phyloP scores from a whole-genome alignment of 2,113 vertebrate genomes.

The Panurus biarmicus region DNA sequence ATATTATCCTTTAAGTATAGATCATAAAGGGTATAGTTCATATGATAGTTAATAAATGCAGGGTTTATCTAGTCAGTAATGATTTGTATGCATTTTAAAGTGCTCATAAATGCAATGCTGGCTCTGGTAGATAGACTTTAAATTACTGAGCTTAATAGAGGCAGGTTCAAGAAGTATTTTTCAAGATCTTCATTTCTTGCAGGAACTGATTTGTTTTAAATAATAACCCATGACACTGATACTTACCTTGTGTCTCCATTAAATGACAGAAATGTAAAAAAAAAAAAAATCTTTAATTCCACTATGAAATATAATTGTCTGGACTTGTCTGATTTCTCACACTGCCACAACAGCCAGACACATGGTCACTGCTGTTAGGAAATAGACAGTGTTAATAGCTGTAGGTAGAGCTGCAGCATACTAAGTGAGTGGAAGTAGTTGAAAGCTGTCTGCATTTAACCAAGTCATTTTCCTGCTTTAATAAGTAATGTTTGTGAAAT shows the following conservation, averaged over 20 bases:
- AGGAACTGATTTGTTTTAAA: neutral
- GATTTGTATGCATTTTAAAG: neutral
- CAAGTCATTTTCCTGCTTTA: neutral
- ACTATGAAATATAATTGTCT: neutral
- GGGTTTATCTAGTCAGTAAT: neutral
- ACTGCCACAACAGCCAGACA: accelerated
- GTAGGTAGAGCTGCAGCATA: neutral
- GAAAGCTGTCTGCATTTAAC: neutral
- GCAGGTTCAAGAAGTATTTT: neutral
- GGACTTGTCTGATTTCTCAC: neutral
- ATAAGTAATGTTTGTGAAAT: neutral
- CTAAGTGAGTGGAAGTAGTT: neutral
- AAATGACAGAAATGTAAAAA: neutral
- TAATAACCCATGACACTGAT: no score
- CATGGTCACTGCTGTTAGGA: neutral
- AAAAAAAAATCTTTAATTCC: neutral
- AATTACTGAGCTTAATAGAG: neutral
- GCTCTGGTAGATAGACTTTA: neutral
- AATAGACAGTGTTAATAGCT: neutral
- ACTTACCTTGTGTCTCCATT: neutral
- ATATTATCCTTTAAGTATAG: neutral
- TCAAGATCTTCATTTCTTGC: neutral
- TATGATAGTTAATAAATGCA: neutral
- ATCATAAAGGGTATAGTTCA: neutral
- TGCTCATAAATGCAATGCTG: neutral